phyloP scores from a whole-genome alignment of 2,113 vertebrate genomes.

The Nestor notabilis region DNA sequence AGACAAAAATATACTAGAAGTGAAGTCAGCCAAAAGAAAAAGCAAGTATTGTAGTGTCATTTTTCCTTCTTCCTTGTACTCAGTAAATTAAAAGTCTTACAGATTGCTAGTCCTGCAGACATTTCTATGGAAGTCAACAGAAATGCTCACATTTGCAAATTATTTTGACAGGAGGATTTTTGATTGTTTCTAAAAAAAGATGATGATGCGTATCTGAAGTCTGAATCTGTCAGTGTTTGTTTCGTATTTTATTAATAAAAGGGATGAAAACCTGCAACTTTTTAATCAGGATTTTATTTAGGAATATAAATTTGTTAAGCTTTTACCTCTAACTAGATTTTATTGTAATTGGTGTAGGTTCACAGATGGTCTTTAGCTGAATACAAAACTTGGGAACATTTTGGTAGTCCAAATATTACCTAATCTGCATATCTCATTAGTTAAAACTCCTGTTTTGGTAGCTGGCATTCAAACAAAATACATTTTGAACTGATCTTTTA shows the following conservation, averaged over 20 bases:
- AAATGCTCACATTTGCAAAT: background rate
- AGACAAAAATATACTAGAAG: background rate
- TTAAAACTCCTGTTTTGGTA: background rate
- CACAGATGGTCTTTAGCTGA: background rate
- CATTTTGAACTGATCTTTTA: background rate
- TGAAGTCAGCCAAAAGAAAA: background rate
- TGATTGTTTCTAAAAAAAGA: background rate
- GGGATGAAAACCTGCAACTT: background rate
- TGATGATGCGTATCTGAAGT: background rate
- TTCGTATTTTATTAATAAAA: background rate
- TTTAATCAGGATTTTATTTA: background rate
- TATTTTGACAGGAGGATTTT: background rate
- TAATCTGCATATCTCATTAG: background rate
- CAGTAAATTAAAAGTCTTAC: background rate
- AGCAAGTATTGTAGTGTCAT: background rate
- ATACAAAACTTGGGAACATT: background rate
- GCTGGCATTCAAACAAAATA: background rate
- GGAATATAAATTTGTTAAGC: background rate
- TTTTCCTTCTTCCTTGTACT: background rate
- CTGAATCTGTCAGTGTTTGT: background rate
- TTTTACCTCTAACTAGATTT: background rate
- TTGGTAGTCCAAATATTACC: slow-evolving; percentile 17
- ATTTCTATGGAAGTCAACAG: background rate
- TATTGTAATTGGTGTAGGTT: background rate
- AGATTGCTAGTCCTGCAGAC: background rate